Percentiles rank a stretch among this genome's conserved stretches.
These are phyloP conservation scores for Mesopsocus fuscifrons DNA, from an alignment of 2,888 invertebrate species.

Conservation along the genomic window DNA sequence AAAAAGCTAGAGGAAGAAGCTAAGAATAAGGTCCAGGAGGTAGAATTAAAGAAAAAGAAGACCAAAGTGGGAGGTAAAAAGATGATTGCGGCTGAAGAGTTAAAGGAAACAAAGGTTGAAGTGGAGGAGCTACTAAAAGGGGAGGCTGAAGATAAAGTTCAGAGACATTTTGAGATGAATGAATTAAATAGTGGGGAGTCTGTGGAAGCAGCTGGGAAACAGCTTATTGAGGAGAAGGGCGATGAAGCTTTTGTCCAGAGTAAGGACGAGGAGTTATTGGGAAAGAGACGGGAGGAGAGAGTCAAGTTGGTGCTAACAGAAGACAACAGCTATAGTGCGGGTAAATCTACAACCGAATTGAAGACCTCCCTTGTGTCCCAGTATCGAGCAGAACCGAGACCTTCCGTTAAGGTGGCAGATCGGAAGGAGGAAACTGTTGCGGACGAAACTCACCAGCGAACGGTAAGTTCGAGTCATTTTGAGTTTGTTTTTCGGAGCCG, in stretches of 20 bases:
- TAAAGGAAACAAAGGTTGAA: constrained; percentile 14
- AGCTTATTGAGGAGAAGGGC: constrained; percentile 17
- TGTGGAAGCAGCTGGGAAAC: neutral
- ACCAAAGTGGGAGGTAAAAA: constrained; percentile 17
- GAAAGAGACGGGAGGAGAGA: constrained; percentile 17
- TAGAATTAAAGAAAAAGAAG: too few species aligned
- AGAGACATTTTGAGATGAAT: constrained; percentile 18
- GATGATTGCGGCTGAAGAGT: too few species aligned
- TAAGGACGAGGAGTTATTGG: constrained; percentile 18
- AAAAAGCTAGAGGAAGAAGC: constrained; percentile 14
- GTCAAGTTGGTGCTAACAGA: constrained; percentile 11
- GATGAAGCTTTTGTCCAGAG: constrained; percentile 16
- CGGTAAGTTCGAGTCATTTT: too few species aligned
- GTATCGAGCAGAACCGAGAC: neutral
- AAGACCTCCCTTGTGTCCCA: too few species aligned
- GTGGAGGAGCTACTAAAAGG: constrained; percentile 15
- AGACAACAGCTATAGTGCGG: too few species aligned
- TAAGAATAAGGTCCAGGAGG: constrained; percentile 15
- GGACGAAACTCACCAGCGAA: too few species aligned
- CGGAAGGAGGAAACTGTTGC: too few species aligned
- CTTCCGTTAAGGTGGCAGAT: too few species aligned
- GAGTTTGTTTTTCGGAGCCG: too few species aligned
- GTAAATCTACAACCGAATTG: too few species aligned
- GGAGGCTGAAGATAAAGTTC: constrained; percentile 22
- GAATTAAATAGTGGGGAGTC: too few species aligned